Evolutionary conservation across 2,797 vertebrate species (phyloP).

Genomic region (Hapalemur alaotrensis): DNA sequence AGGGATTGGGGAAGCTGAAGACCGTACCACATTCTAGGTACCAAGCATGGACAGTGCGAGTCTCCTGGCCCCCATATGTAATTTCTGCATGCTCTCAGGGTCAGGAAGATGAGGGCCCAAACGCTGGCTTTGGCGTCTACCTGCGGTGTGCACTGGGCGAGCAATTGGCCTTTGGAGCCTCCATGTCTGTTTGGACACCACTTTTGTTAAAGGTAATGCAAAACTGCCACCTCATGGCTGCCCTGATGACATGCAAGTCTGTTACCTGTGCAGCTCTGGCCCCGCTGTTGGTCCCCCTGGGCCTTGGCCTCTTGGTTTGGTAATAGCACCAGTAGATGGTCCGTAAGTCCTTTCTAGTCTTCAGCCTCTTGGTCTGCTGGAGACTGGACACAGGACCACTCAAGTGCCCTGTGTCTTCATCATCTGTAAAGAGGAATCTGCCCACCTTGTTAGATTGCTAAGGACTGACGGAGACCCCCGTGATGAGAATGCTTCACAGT

Average conservation of each 20-base stretch:
- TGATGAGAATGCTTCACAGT: accelerated
- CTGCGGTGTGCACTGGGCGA: neutral
- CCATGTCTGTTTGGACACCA: neutral
- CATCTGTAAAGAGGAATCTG: neutral
- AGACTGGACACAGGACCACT: too few relatives aligned
- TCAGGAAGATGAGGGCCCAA: neutral
- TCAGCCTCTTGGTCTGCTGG: neutral
- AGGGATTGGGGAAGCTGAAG: neutral
- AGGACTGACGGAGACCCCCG: too few relatives aligned
- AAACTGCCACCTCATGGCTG: neutral
- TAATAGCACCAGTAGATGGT: too few relatives aligned
- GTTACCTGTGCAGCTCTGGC: too few relatives aligned
- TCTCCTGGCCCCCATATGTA: neutral
- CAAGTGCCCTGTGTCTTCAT: neutral
- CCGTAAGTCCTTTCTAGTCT: neutral
- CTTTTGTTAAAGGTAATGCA: neutral
- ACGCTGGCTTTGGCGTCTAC: neutral
- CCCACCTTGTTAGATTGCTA: neutral
- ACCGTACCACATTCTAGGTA: too few relatives aligned
- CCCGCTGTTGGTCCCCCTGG: neutral
- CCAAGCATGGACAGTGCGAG: too few relatives aligned
- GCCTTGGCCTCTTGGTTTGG: neutral
- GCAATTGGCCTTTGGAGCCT: neutral
- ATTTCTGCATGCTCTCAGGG: too few relatives aligned
- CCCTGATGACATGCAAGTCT: neutral